phyloP scores from a whole-genome alignment of 2,113 vertebrate genomes.

The Ceyx melanurus region DNA sequence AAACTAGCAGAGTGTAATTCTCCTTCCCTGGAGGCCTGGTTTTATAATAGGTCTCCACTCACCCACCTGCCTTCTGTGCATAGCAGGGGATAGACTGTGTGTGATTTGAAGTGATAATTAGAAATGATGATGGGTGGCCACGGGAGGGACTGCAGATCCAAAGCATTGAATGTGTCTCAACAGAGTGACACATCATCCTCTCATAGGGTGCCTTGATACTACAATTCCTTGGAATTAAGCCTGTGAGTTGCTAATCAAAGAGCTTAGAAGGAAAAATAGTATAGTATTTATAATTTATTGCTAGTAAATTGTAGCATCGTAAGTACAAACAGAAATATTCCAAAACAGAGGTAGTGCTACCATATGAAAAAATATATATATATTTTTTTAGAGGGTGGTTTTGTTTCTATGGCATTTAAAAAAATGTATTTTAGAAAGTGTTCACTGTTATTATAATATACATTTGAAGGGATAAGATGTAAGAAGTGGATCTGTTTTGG shows the following conservation, averaged over 20 bases:
- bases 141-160: not conserved
- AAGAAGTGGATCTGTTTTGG: not conserved
- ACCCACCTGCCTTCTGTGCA: slow-evolving; percentile 58
- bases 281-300: not conserved
- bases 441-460: not conserved
- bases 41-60: slow-evolving; percentile 50
- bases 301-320: not conserved
- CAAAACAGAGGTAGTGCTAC: not conserved
- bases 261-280: not conserved
- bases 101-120: slow-evolving; percentile 58
- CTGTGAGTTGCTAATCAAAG: not conserved
- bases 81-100: slow-evolving; percentile 2
- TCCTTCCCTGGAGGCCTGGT: not conserved
- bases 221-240: not conserved
- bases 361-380: not conserved
- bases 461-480: not conserved
- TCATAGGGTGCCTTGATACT: not conserved
- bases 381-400: not conserved
- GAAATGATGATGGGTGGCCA: slow-evolving; percentile 27
- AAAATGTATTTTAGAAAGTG: not conserved
- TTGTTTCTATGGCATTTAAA: not conserved
- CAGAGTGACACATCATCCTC: not conserved
- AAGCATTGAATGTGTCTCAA: not conserved
- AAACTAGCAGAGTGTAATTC: not conserved
- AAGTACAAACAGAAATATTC: not conserved